Conservation (phyloP, 2,797 vertebrate genomes). For the Tiaroga cobitis region DNA sequence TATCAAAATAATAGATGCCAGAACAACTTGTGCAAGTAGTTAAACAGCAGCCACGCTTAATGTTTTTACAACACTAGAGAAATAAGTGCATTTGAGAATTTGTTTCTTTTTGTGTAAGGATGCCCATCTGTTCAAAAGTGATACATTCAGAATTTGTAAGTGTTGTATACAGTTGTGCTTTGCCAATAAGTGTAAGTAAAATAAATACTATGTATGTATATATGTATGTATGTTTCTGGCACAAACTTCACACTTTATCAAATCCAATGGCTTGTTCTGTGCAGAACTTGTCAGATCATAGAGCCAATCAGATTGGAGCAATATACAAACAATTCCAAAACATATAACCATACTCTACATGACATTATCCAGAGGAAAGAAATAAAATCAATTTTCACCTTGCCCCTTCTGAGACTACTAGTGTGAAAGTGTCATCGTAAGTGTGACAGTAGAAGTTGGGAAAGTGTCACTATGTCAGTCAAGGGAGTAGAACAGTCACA, state of each 20-base stretch:
- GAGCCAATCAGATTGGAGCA: neutral
- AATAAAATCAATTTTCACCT: neutral
- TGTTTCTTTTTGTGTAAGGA: neutral
- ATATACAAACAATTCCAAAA: neutral
- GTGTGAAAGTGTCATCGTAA: neutral
- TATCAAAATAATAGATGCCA: neutral
- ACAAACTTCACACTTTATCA: neutral
- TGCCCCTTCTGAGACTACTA: neutral
- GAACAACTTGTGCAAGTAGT: neutral
- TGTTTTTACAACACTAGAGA: neutral
- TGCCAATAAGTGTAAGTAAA: no score
- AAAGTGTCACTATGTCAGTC: constrained; percentile 14
- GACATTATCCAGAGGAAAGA: neutral
- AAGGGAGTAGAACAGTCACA: neutral
- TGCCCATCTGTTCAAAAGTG: neutral
- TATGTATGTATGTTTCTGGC: neutral
- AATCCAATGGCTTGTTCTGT: neutral
- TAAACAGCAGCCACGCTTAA: neutral
- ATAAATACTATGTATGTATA: no score
- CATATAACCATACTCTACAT: neutral
- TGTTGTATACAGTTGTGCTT: no score
- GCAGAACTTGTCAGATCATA: neutral
- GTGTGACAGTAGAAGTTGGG: constrained; percentile 16
- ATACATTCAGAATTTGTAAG: neutral
- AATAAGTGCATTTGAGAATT: neutral